A percentile compares a stretch with the other conserved stretches of the same genome.
phyloP scores from a whole-genome alignment of 1,140 invertebrate genomes.

The Lepeophtheirus salmonis region DNA sequence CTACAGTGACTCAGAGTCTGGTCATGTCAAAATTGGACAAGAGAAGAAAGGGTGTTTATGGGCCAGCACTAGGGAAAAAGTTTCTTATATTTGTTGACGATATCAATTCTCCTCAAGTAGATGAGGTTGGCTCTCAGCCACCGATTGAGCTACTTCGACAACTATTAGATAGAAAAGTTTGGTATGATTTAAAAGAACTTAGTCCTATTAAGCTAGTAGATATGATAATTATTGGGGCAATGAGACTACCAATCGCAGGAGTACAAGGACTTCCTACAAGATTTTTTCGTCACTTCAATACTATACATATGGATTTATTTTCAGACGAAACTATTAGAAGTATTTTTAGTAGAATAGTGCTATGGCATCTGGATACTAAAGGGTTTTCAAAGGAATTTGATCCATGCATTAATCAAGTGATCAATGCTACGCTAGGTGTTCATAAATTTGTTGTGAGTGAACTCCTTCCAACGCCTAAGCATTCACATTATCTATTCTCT shows the following conservation, averaged over 20 bases:
- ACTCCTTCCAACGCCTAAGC: constrained; percentile 63
- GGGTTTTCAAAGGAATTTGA: constrained; percentile 91
- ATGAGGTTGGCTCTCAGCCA: constrained; percentile 49
- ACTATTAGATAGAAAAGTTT: constrained; percentile 69
- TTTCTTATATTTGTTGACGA: constrained; percentile 84
- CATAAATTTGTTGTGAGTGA: constrained; percentile 63
- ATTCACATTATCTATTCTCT: constrained; percentile 88
- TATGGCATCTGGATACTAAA: constrained; percentile 83
- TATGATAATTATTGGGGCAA: constrained; percentile 52
- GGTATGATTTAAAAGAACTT: constrained; percentile 79
- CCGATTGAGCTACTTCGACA: constrained; percentile 76
- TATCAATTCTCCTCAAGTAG: constrained; percentile 71
- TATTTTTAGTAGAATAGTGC: constrained; percentile 74
- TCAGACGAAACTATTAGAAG: constrained; percentile 57
- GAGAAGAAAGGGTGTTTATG: constrained; percentile 77
- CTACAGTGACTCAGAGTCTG: constrained; percentile 81
- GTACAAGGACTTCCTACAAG: constrained; percentile 63
- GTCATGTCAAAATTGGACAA: constrained; percentile 89
- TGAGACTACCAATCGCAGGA: constrained; percentile 62
- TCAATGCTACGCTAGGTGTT: constrained; percentile 59
- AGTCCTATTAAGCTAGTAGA: constrained; percentile 66
- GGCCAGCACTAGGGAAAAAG: constrained; percentile 69
- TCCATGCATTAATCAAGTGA: constrained; percentile 71
- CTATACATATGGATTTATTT: constrained; percentile 74
- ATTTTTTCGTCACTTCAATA: constrained; percentile 75